A percentile compares a stretch with the other conserved stretches of the same genome.
Evolutionary conservation across 2,797 vertebrate genomes (phyloP).

Genomic region (Leuciscus waleckii): DNA sequence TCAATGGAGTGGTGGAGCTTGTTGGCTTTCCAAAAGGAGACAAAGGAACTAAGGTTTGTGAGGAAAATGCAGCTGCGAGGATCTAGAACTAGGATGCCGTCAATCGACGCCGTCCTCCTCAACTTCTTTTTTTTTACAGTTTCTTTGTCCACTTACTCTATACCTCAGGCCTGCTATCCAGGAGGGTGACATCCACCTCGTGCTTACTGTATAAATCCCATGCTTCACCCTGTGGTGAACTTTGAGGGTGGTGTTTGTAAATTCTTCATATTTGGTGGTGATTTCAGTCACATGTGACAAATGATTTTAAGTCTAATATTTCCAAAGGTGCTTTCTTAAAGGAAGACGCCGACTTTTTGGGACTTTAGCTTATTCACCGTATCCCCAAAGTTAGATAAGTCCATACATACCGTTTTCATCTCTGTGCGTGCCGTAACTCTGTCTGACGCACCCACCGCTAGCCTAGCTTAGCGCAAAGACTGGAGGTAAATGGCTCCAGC

Average conservation of each 20-base stretch:
- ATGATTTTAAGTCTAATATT: neutral
- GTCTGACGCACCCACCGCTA: too few relatives aligned
- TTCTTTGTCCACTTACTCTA: neutral
- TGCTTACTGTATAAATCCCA: neutral
- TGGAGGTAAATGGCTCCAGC: too few relatives aligned
- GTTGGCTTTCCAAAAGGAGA: constrained; percentile 89
- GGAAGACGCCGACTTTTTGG: too few relatives aligned
- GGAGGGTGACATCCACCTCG: neutral
- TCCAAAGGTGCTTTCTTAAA: neutral
- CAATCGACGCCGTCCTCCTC: constrained; percentile 10
- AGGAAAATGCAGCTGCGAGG: constrained; percentile 34
- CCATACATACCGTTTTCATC: too few relatives aligned
- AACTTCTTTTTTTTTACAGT: constrained; percentile 32
- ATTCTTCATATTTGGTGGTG: neutral
- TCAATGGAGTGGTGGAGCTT: constrained; percentile 86
- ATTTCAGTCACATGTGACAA: neutral
- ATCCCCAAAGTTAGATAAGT: too few relatives aligned
- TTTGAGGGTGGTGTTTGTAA: neutral
- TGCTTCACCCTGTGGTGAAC: constrained; percentile 14
- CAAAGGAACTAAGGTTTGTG: constrained; percentile 88
- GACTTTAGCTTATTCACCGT: too few relatives aligned
- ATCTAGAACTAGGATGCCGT: constrained; percentile 35
- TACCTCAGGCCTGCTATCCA: neutral
- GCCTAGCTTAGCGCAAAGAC: too few relatives aligned
- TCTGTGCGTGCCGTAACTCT: too few relatives aligned